Conservation (phyloP, 2,888 invertebrate genomes). For the Trissoscelio sp. region DNA sequence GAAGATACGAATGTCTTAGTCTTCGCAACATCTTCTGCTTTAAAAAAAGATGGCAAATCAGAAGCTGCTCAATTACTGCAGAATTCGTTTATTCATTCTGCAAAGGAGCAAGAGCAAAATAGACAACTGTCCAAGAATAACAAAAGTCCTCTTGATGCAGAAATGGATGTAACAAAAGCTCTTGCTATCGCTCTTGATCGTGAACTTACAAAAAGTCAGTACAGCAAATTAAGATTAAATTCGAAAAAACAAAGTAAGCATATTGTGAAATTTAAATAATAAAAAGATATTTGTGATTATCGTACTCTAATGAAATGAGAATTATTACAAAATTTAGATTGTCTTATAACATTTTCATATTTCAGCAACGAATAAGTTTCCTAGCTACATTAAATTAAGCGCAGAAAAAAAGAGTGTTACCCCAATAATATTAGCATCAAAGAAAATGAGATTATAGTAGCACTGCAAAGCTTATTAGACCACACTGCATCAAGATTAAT, state of each 20-base stretch:
- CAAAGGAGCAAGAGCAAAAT: not conserved
- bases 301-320: too few relatives aligned
- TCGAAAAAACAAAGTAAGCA: constrained; percentile 3
- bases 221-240: not conserved
- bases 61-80: not conserved
- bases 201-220: not conserved
- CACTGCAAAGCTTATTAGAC: not conserved
- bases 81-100: not conserved
- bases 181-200: constrained; percentile 17
- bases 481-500: too few relatives aligned
- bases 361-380: too few relatives aligned
- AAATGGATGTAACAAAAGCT: constrained; percentile 8
- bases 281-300: too few relatives aligned
- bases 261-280: not conserved
- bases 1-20: constrained; percentile 12
- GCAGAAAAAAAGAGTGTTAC: too few relatives aligned
- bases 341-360: too few relatives aligned
- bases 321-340: too few relatives aligned
- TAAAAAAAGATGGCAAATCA: too few relatives aligned
- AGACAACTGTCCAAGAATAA: not conserved
- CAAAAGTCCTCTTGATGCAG: not conserved
- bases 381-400: too few relatives aligned
- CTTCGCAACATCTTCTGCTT: not conserved
- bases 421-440: too few relatives aligned
- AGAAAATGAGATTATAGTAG: too few relatives aligned